Conservation (phyloP, 1,140 invertebrate genomes). For the Dendrolimus punctatus region DNA sequence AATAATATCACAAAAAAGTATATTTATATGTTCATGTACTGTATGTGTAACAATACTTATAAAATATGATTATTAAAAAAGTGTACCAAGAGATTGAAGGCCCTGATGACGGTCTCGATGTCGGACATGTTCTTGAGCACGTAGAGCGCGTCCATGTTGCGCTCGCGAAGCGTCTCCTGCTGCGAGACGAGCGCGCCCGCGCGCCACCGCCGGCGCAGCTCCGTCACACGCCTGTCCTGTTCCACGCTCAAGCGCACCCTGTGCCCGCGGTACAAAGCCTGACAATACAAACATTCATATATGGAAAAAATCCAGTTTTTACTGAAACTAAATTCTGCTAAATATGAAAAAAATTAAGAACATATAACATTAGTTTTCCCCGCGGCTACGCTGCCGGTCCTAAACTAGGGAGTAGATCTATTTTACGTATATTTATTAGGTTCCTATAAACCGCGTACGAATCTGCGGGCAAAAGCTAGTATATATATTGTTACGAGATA, state of each 20-base stretch:
- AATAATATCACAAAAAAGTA: too few species aligned
- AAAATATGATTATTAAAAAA: background rate
- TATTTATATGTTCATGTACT: too few species aligned
- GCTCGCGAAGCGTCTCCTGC: slow-evolving; percentile 53
- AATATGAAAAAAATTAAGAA: too few species aligned
- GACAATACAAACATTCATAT: slow-evolving; percentile 7
- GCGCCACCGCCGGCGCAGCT: slow-evolving; percentile 66
- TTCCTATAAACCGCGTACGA: too few species aligned
- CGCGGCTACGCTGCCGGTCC: too few species aligned
- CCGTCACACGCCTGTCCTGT: slow-evolving; percentile 32
- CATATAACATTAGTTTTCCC: too few species aligned
- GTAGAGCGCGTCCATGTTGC: slow-evolving; percentile 63
- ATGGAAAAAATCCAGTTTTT: too few species aligned
- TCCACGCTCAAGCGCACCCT: slow-evolving; percentile 48
- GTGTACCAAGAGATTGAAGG: slow-evolving; percentile 56
- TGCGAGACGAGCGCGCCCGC: slow-evolving; percentile 60
- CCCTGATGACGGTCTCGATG: slow-evolving; percentile 59
- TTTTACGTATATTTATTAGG: too few species aligned
- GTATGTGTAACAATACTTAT: background rate
- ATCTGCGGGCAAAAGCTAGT: too few species aligned
- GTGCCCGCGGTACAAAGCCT: slow-evolving; percentile 78
- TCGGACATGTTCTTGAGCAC: slow-evolving; percentile 53
- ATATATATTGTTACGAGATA: too few species aligned
- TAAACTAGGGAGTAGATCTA: too few species aligned
- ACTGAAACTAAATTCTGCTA: too few species aligned